A percentile compares a stretch with the other conserved stretches of the same genome.
These are phyloP conservation scores for Elysia chlorotica DNA, from an alignment of 1,140 invertebrate genomes.

Conservation along the genomic window DNA sequence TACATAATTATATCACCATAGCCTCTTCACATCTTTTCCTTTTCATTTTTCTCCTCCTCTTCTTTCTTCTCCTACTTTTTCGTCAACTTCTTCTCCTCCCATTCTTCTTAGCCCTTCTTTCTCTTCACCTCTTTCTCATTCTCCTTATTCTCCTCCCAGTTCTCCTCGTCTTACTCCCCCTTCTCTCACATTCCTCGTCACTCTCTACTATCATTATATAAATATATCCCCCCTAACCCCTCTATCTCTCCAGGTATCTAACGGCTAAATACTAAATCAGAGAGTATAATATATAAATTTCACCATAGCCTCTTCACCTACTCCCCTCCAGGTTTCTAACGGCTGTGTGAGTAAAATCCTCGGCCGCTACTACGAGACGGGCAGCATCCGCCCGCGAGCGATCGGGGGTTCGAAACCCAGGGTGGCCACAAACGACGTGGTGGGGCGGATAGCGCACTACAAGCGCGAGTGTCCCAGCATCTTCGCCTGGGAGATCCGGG, in stretches of 20 bases:
- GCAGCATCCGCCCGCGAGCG: slow-evolving; percentile 97
- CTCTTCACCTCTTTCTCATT: background rate
- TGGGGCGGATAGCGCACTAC: slow-evolving; percentile 97
- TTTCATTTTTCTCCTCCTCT: background rate
- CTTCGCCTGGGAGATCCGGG: slow-evolving; percentile 99
- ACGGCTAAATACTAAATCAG: no score
- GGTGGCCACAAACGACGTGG: slow-evolving; percentile 97
- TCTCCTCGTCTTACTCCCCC: background rate
- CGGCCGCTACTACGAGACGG: slow-evolving; percentile 65
- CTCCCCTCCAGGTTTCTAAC: slow-evolving; percentile 8
- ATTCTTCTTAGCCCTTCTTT: background rate
- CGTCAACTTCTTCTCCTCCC: background rate
- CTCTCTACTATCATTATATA: background rate
- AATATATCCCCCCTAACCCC: background rate
- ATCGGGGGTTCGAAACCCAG: slow-evolving; percentile 99
- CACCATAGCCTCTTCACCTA: no score
- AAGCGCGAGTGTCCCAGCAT: slow-evolving; percentile 99
- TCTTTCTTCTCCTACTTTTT: background rate
- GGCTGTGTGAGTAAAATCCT: slow-evolving; percentile 8
- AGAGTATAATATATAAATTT: no score
- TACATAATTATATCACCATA: background rate
- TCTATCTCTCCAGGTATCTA: background rate
- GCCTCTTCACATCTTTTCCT: background rate
- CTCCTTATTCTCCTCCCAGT: background rate
- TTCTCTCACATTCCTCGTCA: background rate